Conservation (phyloP, 1,140 invertebrate species). For the Platorchestia sp. region DNA sequence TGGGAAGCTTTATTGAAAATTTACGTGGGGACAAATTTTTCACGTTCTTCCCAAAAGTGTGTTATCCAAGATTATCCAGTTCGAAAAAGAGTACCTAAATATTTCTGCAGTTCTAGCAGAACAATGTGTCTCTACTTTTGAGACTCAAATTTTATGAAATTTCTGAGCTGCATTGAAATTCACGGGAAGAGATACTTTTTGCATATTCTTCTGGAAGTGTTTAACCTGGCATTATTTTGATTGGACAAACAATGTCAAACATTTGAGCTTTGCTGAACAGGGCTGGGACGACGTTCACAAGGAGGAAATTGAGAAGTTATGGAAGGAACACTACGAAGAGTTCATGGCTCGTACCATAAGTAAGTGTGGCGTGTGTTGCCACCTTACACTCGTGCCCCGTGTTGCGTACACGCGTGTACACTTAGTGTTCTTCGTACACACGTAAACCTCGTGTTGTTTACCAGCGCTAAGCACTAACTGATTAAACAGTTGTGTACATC, state of each 20-base stretch:
- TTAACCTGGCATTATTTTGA: neutral
- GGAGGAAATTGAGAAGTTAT: constrained; percentile 86
- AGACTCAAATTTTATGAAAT: neutral
- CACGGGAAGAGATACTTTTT: neutral
- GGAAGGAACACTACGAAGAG: constrained; percentile 86
- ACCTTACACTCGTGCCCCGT: neutral
- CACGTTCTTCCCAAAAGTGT: no score
- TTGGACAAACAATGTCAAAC: neutral
- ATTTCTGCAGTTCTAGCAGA: no score
- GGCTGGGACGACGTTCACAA: constrained; percentile 86
- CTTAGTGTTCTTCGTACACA: neutral
- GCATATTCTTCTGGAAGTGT: neutral
- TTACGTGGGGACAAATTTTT: no score
- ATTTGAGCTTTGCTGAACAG: constrained; percentile 71
- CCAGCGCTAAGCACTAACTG: constrained; percentile 15
- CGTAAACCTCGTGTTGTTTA: constrained; percentile 3
- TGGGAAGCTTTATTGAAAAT: no score
- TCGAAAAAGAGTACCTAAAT: no score
- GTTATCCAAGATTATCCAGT: no score
- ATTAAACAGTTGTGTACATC: constrained; percentile 19
- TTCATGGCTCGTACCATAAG: constrained; percentile 83
- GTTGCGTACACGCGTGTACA: neutral
- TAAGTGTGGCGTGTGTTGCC: constrained; percentile 59
- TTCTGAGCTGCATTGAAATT: no score
- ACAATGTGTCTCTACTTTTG: no score